Percentiles rank a stretch among this genome's conserved stretches.
Evolutionary conservation across 2,888 invertebrate genomes (phyloP).

Genomic region (Philaethria dido): DNA sequence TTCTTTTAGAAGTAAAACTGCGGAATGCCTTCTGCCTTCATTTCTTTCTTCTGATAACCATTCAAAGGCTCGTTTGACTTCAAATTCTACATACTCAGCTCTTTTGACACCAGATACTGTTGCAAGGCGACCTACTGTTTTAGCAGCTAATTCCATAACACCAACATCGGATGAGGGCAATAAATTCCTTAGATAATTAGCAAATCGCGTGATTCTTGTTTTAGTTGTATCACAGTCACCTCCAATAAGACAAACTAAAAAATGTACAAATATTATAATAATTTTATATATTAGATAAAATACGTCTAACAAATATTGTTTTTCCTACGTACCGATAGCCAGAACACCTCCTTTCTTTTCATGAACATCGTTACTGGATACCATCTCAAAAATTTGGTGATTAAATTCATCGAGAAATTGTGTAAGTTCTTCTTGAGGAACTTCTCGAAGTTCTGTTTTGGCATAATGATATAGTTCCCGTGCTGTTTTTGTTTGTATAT

Average conservation of each 20-base stretch:
- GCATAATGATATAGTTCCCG: conserved; percentile 95
- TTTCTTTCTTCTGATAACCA: conserved; percentile 96
- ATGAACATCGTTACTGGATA: conserved; percentile 94
- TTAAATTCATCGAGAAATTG: conserved; percentile 97
- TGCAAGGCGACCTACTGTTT: conserved; percentile 96
- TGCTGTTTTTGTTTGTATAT: conserved; percentile 92
- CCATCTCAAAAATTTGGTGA: conserved; percentile 98
- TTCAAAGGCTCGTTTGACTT: conserved; percentile 97
- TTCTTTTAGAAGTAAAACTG: conserved; percentile 95
- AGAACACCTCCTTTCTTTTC: conserved; percentile 98
- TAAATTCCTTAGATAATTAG: conserved; percentile 95
- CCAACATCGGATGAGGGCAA: conserved; percentile 95
- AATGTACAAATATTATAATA: conserved; percentile 5
- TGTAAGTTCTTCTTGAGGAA: conserved; percentile 94
- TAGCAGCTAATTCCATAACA: conserved; percentile 98
- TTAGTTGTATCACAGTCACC: conserved; percentile 96
- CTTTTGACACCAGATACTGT: conserved; percentile 96
- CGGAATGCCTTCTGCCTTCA: conserved; percentile 96
- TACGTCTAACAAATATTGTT: background rate
- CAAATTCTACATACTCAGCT: conserved; percentile 98
- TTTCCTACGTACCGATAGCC: conserved; percentile 88
- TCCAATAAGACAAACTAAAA: conserved; percentile 94
- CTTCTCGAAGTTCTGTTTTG: conserved; percentile 94
- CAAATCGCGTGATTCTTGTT: conserved; percentile 95
- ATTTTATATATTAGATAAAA: background rate